Conservation (phyloP, 2,888 invertebrate genomes). For the Meteorus colon region DNA sequence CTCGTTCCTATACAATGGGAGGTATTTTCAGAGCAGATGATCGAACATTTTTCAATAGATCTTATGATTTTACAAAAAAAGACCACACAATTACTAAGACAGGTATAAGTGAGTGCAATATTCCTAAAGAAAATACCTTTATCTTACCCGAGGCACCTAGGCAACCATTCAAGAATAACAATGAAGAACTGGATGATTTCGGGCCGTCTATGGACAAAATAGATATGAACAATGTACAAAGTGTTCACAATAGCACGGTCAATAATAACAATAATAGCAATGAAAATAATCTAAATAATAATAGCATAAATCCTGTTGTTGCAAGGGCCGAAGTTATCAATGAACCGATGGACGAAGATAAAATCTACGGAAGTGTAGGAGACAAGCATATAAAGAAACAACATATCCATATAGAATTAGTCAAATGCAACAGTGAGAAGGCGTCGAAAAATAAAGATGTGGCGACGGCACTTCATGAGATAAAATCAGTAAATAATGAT, state of each 20-base stretch:
- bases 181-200: background rate
- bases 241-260: slow-evolving; percentile 33
- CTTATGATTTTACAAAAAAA: background rate
- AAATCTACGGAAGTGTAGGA: slow-evolving; percentile 42
- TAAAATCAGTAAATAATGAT: background rate
- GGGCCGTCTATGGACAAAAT: slow-evolving; percentile 42
- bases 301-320: background rate
- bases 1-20: background rate
- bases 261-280: background rate
- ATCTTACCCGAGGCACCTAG: background rate
- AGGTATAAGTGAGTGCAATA: background rate
- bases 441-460: slow-evolving; percentile 54
- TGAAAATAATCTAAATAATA: background rate
- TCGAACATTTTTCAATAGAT: background rate
- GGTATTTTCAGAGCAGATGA: background rate
- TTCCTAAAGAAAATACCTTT: background rate
- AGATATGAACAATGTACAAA: slow-evolving; percentile 41
- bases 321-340: background rate
- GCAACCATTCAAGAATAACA: background rate
- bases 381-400: slow-evolving; percentile 21
- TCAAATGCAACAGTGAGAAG: slow-evolving; percentile 23
- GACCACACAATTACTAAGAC: background rate
- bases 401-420: slow-evolving; percentile 34
- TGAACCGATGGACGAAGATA: slow-evolving; percentile 41
- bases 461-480: slow-evolving; percentile 50